Base-by-base conservation (phyloP, 2,888 invertebrate genomes). In the Cephus pygmeus region DNA sequence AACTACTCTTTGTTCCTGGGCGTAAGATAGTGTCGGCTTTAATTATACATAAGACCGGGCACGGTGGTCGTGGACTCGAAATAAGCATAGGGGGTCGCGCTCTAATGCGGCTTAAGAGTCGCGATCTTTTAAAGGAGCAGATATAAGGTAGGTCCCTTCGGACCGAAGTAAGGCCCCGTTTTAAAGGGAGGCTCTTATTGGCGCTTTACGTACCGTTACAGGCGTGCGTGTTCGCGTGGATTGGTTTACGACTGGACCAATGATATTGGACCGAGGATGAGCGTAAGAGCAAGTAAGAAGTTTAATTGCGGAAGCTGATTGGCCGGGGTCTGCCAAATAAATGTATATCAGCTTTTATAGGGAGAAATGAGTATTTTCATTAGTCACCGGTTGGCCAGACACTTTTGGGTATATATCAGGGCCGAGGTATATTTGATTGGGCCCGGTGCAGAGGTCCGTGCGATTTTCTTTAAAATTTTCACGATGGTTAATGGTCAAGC, bases 11-110 rank as follows among this genome's bases (percentile, higher is more conserved):
- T 82, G 83, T 85, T 85, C 80, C 77, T 80, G 79, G 77, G 81
- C 83, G 40, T 80, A 85, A 82, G 81, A 82, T 84, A 84, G 83
- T 83, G 85, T 85, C 83, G 80, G 84, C 81, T 85, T 85, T 85
- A 84, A 85, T 85, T 84, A 85, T 80, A 34, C 56, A 84, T 79
- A 34, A 23, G 56, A 9, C 56, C 23, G 9, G 23, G 23, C 56
- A 56, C 1, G 56, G 56, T 56, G 56, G 56, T 56, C 56, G 56
- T 56, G 56, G 56, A 56, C 23, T 6, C 56, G 23, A 56, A 56
- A 56, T 23, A 23, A 56, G 56, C 23, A 23, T 23, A 56, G 6
- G 40, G 9, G 56, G 56, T 2, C 9, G 15, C 23, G 15, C 23
- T 23, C 23, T 56, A 9, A 56, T 23, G 56, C 23, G 56, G 56